A percentile compares a stretch with the other conserved stretches of the same genome.
phyloP scores from a whole-genome alignment of 2,888 invertebrate genomes.

The Tortrix viridana region DNA sequence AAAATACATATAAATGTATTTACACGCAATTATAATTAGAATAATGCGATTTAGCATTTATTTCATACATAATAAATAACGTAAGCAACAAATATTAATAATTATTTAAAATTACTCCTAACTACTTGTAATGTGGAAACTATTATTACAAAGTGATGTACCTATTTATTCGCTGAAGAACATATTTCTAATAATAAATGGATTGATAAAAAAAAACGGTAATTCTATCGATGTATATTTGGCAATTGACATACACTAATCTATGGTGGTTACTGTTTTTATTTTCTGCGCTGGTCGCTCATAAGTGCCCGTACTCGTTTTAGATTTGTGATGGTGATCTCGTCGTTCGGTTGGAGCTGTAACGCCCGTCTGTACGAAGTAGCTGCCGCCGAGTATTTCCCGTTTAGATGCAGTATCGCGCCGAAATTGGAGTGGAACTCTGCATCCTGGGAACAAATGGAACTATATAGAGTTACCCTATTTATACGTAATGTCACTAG shows the following conservation, averaged over 20 bases:
- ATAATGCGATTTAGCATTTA: conserved; percentile 42
- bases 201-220: conserved; percentile 23
- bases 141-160: conserved; percentile 29
- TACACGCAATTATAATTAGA: neutral
- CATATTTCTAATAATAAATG: conserved; percentile 31
- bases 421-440: conserved; percentile 97
- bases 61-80: conserved; percentile 40
- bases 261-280: conserved; percentile 43
- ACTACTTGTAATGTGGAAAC: conserved; percentile 36
- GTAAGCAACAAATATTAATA: conserved; percentile 48
- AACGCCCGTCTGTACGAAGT: conserved; percentile 93
- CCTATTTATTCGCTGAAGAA: conserved; percentile 9
- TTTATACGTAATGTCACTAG: too few species aligned
- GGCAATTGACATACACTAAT: conserved; percentile 75
- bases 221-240: conserved; percentile 56
- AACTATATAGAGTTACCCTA: neutral
- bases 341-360: conserved; percentile 93
- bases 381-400: conserved; percentile 94
- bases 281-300: conserved; percentile 68
- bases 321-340: conserved; percentile 94
- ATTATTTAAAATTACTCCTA: conserved; percentile 28
- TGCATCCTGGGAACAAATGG: conserved; percentile 86
- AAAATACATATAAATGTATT: too few species aligned
- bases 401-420: conserved; percentile 96
- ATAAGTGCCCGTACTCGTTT: conserved; percentile 80